These are phyloP conservation scores for Torymus aiolomorphi DNA, from an alignment of 2,888 invertebrate species.

Conservation along the genomic window DNA sequence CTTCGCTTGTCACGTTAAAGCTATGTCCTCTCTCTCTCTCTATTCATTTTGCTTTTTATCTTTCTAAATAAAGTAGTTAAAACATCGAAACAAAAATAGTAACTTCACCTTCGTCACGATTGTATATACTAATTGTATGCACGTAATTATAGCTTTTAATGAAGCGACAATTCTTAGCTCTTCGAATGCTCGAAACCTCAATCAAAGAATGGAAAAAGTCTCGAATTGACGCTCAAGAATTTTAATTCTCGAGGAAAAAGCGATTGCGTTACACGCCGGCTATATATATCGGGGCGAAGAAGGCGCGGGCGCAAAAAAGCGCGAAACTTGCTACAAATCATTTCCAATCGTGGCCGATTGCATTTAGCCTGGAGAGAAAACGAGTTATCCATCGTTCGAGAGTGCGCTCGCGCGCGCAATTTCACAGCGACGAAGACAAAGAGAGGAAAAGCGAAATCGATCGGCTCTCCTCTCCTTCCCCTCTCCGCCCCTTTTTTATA, in stretches of 20 bases:
- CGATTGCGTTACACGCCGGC: neutral
- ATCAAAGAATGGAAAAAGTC: no score
- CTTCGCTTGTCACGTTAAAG: no score
- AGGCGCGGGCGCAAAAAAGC: neutral
- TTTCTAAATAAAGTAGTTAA: no score
- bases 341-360: conserved; percentile 26
- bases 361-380: conserved; percentile 30
- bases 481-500: neutral
- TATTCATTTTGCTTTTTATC: no score
- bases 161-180: no score
- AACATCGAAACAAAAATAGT: no score
- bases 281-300: neutral
- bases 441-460: conserved; percentile 38
- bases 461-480: neutral
- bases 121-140: no score
- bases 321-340: conserved; percentile 32
- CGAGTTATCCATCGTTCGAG: conserved; percentile 21
- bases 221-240: no score
- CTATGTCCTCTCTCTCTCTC: neutral
- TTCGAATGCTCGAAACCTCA: no score
- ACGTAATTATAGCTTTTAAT: no score
- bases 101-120: no score
- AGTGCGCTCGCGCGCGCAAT: conserved; percentile 22
- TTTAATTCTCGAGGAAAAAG: neutral
- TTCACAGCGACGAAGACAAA: conserved; percentile 44